Evolutionary conservation across 2,797 vertebrate genomes (phyloP).

Genomic region (Acipenser transmontanus): DNA sequence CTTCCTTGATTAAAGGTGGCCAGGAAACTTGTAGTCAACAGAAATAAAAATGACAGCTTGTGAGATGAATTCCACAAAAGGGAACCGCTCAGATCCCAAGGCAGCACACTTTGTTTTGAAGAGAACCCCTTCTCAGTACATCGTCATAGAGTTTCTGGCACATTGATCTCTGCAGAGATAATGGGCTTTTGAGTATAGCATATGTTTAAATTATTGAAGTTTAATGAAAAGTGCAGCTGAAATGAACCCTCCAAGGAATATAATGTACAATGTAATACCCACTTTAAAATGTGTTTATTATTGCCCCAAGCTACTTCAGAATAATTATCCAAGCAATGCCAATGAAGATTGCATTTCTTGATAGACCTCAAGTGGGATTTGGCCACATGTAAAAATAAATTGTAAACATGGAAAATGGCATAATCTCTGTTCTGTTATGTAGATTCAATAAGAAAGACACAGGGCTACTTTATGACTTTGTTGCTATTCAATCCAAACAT

Average conservation of each 20-base stretch:
- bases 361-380: no score
- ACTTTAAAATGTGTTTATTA: constrained; percentile 11
- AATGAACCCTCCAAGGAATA: constrained; percentile 3
- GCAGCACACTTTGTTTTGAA: background rate
- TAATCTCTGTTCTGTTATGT: no score
- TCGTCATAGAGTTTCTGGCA: background rate
- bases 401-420: no score
- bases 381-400: no score
- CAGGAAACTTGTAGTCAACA: no score
- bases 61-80: background rate
- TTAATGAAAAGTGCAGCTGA: constrained; percentile 1
- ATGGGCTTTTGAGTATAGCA: constrained; percentile 9
- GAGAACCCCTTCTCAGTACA: background rate
- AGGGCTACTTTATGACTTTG: no score
- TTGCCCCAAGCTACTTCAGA: constrained; percentile 1
- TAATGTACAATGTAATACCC: constrained; percentile 2
- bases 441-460: no score
- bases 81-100: background rate
- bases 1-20: no score
- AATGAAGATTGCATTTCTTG: no score
- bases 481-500: no score
- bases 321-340: constrained; percentile 5
- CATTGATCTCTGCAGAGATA: constrained; percentile 11
- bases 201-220: background rate
- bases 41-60: background rate